Conservation (phyloP, 1,140 invertebrate species). For the Brachionus calyciflorus region DNA sequence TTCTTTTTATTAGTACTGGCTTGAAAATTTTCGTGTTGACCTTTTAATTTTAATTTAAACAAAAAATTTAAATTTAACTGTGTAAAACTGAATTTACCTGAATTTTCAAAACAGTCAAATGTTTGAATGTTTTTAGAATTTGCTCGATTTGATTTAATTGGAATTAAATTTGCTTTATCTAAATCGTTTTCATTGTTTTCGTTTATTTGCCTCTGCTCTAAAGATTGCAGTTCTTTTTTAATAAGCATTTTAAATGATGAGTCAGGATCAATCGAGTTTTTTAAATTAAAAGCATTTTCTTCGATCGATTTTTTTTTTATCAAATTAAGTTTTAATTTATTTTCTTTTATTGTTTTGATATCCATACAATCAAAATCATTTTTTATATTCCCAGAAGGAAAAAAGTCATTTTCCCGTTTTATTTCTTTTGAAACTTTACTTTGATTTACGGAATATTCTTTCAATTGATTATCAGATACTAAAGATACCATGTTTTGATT, state of each 20-base stretch:
- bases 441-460: not conserved
- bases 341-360: not conserved
- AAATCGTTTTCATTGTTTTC: not conserved
- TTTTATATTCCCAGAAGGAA: too few relatives aligned
- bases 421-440: not conserved
- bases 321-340: not conserved
- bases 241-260: slow-evolving; percentile 18
- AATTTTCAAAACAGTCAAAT: too few relatives aligned
- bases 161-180: too few relatives aligned
- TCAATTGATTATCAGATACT: too few relatives aligned
- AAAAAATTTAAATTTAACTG: too few relatives aligned
- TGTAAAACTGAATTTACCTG: too few relatives aligned
- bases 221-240: not conserved
- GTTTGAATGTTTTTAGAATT: too few relatives aligned
- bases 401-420: too few relatives aligned
- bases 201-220: not conserved
- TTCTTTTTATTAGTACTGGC: not conserved
- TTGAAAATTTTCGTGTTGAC: too few relatives aligned
- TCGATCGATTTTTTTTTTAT: slow-evolving; percentile 22
- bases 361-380: not conserved
- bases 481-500: too few relatives aligned
- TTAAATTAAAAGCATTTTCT: not conserved
- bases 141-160: too few relatives aligned
- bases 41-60: not conserved
- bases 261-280: not conserved